Percentiles rank a stretch among this genome's conserved stretches.
Conservation (phyloP, 2,888 invertebrate species). For the Nebria brevicollis region DNA sequence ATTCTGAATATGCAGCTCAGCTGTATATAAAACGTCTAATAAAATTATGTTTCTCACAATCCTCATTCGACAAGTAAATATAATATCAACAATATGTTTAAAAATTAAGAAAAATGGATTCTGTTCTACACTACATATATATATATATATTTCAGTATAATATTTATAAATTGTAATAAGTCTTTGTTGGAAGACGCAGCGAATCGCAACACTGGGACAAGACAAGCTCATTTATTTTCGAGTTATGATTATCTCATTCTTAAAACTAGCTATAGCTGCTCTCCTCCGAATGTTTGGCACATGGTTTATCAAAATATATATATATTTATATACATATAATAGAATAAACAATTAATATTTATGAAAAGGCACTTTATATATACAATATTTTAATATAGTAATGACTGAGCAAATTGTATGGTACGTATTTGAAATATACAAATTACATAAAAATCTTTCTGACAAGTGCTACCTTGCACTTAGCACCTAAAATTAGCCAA, state of each 20-base stretch:
- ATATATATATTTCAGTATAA: neutral
- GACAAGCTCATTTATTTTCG: neutral
- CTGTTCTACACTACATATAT: neutral
- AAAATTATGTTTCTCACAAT: slow-evolving; percentile 21
- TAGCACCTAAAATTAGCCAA: slow-evolving; percentile 33
- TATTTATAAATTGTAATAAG: slow-evolving; percentile 22
- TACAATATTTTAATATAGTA: slow-evolving; percentile 15
- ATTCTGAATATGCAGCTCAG: slow-evolving; percentile 37
- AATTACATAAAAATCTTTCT: neutral
- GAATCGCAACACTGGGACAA: slow-evolving; percentile 31
- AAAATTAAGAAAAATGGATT: slow-evolving; percentile 29
- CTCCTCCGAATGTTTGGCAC: slow-evolving; percentile 43
- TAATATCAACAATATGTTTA: slow-evolving; percentile 34
- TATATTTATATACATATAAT: slow-evolving; percentile 24
- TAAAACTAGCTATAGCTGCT: slow-evolving; percentile 35
- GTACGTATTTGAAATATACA: slow-evolving; percentile 41
- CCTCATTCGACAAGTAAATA: slow-evolving; percentile 24
- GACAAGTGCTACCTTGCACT: slow-evolving; percentile 20
- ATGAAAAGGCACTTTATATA: slow-evolving; percentile 37
- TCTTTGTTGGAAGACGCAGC: slow-evolving; percentile 47
- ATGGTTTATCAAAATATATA: slow-evolving; percentile 10
- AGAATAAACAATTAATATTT: slow-evolving; percentile 19
- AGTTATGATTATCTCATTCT: neutral
- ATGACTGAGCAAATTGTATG: slow-evolving; percentile 44
- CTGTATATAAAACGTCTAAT: slow-evolving; percentile 25